Percentiles rank a stretch among this genome's conserved stretches.
These are phyloP conservation scores for Pipistrellus pygmaeus DNA, from an alignment of 2,797 vertebrate species.

Conservation along the genomic window DNA sequence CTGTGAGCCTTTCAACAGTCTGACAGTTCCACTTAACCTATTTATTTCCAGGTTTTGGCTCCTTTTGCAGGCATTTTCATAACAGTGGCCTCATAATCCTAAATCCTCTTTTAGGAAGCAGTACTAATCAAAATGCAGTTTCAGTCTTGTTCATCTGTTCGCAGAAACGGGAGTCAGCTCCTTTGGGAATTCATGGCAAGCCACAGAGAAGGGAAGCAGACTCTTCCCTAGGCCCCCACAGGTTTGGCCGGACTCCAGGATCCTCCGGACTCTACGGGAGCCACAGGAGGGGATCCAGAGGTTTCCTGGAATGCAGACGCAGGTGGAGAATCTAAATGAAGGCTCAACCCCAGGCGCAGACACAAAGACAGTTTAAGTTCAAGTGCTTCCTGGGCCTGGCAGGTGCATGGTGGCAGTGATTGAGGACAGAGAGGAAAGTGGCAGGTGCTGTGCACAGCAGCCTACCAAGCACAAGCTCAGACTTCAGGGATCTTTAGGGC, in stretches of 20 bases:
- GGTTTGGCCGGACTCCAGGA: not conserved
- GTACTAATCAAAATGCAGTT: slow-evolving; percentile 21
- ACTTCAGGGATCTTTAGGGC: not conserved
- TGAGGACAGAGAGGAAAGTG: not conserved
- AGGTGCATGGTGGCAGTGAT: slow-evolving; percentile 48
- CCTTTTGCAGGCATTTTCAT: not conserved
- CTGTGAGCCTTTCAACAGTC: slow-evolving; percentile 16
- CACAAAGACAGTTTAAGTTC: slow-evolving; percentile 70
- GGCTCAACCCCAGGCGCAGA: slow-evolving; percentile 13
- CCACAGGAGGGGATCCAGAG: not conserved
- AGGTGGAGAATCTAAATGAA: slow-evolving; percentile 45
- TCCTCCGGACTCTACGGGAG: slow-evolving; percentile 25
- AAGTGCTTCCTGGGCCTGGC: slow-evolving; percentile 73
- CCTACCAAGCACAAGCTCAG: not conserved
- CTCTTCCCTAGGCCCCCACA: not conserved
- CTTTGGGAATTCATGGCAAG: not conserved
- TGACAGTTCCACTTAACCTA: slow-evolving; percentile 64
- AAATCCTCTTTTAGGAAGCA: slow-evolving; percentile 13
- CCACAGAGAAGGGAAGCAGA: not conserved
- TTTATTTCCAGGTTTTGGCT: slow-evolving; percentile 20
- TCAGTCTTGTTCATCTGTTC: not conserved
- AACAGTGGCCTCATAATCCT: not conserved
- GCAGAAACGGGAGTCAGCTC: not conserved
- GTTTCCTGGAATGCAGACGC: slow-evolving; percentile 56
- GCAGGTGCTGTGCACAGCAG: slow-evolving; percentile 61